phyloP scores from a whole-genome alignment of 1,140 invertebrate species.

The Lysiphlebus fabarum region DNA sequence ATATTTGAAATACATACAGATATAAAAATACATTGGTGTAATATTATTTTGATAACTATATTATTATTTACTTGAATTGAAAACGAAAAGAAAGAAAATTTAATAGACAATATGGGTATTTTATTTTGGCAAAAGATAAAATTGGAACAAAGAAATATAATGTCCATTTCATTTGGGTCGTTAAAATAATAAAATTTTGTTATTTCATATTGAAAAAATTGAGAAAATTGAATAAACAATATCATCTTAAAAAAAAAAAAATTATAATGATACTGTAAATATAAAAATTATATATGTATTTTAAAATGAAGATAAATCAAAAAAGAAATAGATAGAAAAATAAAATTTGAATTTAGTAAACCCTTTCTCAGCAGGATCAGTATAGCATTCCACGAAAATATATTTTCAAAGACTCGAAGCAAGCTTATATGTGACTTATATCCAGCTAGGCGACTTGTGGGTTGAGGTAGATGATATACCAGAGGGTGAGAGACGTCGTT shows the following conservation, averaged over 20 bases:
- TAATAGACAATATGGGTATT: slow-evolving; percentile 13
- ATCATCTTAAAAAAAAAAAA: not conserved
- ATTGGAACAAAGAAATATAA: slow-evolving; percentile 28
- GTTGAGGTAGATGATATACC: slow-evolving; percentile 29
- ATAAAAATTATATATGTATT: not conserved
- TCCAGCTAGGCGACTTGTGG: slow-evolving; percentile 12
- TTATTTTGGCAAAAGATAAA: slow-evolving; percentile 20
- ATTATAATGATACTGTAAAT: slow-evolving; percentile 14
- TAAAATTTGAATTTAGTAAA: slow-evolving; percentile 19
- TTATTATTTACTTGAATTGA: slow-evolving; percentile 25
- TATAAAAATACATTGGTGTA: slow-evolving; percentile 27
- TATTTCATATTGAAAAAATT: slow-evolving; percentile 38
- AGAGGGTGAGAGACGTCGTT: slow-evolving; percentile 42
- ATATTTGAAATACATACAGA: too few species aligned
- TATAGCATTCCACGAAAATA: not conserved
- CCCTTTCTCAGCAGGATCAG: not conserved
- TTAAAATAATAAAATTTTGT: slow-evolving; percentile 52
- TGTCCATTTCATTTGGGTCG: slow-evolving; percentile 30
- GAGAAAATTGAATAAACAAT: slow-evolving; percentile 4
- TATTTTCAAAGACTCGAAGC: slow-evolving; percentile 2
- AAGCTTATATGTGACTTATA: slow-evolving; percentile 27
- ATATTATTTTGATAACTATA: slow-evolving; percentile 35
- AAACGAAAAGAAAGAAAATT: slow-evolving; percentile 7
- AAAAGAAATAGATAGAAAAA: slow-evolving; percentile 22
- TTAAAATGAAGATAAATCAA: slow-evolving; percentile 4